A percentile compares a stretch with the other conserved stretches of the same genome.
phyloP scores from a whole-genome alignment of 2,888 invertebrate genomes.

The Megastigmus dorsalis region DNA sequence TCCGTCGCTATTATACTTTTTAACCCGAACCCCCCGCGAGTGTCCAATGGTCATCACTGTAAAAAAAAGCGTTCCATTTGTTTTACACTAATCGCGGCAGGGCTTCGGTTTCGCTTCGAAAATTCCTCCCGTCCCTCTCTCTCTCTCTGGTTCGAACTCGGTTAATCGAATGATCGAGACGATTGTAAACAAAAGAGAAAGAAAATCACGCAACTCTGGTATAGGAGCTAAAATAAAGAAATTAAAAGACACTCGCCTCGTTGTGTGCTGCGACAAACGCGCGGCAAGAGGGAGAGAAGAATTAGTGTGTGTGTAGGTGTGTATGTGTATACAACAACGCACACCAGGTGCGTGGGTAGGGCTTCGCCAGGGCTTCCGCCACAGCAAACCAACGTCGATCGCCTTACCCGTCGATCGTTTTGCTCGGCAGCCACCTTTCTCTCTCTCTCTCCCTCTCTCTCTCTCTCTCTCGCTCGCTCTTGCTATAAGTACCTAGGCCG shows the following conservation, averaged over 20 bases:
- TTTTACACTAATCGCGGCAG: constrained; percentile 7
- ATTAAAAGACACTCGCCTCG: background rate
- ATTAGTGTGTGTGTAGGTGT: background rate
- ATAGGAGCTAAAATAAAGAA: background rate
- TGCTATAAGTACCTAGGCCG: too few species aligned
- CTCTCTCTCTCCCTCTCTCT: background rate
- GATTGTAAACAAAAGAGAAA: constrained; percentile 6
- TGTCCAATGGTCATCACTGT: background rate
- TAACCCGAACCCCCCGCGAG: too few species aligned
- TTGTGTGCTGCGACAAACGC: background rate
- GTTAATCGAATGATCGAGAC: background rate
- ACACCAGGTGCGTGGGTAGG: constrained; percentile 59
- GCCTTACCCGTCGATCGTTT: constrained; percentile 73
- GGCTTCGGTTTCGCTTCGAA: constrained; percentile 1
- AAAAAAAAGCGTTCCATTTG: constrained; percentile 4
- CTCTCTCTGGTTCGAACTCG: too few species aligned
- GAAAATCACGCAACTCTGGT: background rate
- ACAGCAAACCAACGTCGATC: constrained; percentile 74
- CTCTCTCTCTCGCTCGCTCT: background rate
- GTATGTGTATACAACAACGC: constrained; percentile 10
- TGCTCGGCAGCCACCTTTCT: constrained; percentile 56
- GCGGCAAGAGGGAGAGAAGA: background rate
- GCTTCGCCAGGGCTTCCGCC: constrained; percentile 72
- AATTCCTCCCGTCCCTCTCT: background rate
- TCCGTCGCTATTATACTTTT: too few species aligned